Conservation (phyloP, 2,797 vertebrate genomes). For the Crax fasciolata region DNA sequence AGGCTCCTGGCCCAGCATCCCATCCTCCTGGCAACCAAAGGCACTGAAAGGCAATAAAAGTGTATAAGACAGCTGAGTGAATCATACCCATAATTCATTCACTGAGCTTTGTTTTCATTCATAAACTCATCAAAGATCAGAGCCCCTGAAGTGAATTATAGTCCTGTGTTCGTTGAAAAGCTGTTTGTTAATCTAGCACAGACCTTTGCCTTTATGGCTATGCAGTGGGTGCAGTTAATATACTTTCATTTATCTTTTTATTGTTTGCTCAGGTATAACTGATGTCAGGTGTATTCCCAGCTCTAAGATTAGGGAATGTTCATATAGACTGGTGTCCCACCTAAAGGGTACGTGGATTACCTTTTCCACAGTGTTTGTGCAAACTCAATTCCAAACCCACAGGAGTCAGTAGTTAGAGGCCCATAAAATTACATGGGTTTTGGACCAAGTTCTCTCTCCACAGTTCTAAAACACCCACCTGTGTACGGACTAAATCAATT, state of each 20-base stretch:
- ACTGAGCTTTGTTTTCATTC: constrained; percentile 60
- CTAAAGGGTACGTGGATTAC: background rate
- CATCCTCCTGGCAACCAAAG: constrained; percentile 14
- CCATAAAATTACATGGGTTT: background rate
- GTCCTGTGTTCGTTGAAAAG: background rate
- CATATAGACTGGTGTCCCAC: background rate
- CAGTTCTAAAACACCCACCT: background rate
- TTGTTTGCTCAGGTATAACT: background rate
- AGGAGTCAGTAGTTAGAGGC: background rate
- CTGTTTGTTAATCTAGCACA: constrained; percentile 27
- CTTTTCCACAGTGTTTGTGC: background rate
- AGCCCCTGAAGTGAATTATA: constrained; percentile 39
- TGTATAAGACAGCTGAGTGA: constrained; percentile 30
- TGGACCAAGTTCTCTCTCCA: background rate
- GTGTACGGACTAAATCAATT: background rate
- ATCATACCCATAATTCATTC: constrained; percentile 11
- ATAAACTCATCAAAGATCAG: constrained; percentile 52
- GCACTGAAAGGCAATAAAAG: constrained; percentile 52
- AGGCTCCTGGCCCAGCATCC: background rate
- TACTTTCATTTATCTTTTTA: constrained; percentile 35
- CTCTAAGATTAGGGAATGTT: background rate
- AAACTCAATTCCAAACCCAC: background rate
- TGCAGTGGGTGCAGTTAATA: constrained; percentile 19
- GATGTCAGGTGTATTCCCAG: background rate
- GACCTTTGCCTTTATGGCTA: constrained; percentile 27